phyloP scores from a whole-genome alignment of 2,797 vertebrate species.

The Lepilemur septentrionalis region DNA sequence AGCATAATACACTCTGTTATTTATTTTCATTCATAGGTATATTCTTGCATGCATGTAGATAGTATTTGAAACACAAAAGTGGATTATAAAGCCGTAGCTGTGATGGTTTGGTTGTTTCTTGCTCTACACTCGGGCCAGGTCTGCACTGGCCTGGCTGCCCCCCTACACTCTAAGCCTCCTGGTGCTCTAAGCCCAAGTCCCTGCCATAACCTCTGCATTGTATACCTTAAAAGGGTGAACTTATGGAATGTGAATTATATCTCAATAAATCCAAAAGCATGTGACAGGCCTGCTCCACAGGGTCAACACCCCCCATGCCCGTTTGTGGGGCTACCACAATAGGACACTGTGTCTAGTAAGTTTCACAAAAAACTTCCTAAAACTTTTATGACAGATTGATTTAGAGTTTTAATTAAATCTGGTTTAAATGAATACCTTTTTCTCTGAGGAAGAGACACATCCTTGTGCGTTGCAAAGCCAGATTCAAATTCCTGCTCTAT shows the following conservation, averaged over 20 bases:
- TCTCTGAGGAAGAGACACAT: background rate
- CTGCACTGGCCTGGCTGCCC: background rate
- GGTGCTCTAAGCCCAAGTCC: background rate
- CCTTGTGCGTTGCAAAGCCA: background rate
- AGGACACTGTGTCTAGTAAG: background rate
- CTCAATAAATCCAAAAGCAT: background rate
- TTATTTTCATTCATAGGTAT: rapidly evolving
- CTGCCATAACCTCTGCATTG: background rate
- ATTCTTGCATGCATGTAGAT: rapidly evolving
- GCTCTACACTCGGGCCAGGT: rapidly evolving
- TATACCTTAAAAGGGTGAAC: background rate
- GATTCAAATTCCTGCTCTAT: background rate
- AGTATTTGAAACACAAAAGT: background rate
- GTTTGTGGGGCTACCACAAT: no score
- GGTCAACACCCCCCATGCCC: background rate
- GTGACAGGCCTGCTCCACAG: background rate
- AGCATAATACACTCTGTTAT: rapidly evolving
- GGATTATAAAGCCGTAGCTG: rapidly evolving
- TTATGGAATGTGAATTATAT: background rate
- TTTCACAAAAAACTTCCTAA: background rate
- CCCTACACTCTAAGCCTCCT: background rate
- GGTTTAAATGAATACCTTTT: background rate
- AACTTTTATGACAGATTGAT: background rate
- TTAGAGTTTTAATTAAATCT: background rate
- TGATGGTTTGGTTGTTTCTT: rapidly evolving